Base-by-base conservation (phyloP, 2,113 vertebrate species). In the Chionodraco myersi region DNA sequence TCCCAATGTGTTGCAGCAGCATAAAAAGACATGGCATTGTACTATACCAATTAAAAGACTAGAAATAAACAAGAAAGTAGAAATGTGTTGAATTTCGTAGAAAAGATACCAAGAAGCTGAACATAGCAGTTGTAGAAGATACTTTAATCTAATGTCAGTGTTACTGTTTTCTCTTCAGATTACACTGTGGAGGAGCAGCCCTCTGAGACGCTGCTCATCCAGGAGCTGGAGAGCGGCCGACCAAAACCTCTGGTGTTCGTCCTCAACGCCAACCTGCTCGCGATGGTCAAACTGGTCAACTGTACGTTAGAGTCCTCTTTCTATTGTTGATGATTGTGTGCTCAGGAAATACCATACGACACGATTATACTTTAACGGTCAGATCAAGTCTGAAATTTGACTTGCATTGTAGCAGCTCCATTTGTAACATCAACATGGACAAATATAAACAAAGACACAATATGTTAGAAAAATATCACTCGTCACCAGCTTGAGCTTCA, bases 171-270 rank as follows among this genome's bases (percentile, higher is more conserved):
- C 5, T 10, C 14, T 23, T 8, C 77, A 99, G 98, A 99, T 89
- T 99, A 99, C 86, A 97, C 97, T 10, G 97, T 99, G 89, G 97
- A 99, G 91, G 98, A 99, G 92, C 96, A 95, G 80, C 97, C 97
- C 48, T 98, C 97, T 21, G 97, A 98, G 91, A 96, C 95, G 79
- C 95, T 97, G 53, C 95, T 99, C 23, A 96, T 99, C 90, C 97
- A 98, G 89, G 97, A 99, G 79, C 92, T 99, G 89, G 94, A 94
- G 85, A 95, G 96, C 36, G 93, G 91, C 90, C 91, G 89, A 61
- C 91, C 93, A 45, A 94, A 91, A 72, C 95, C 95, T 4, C 77
- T 98, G 90, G 98, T 96, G 69, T 99, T 99, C 89, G 94, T 99
- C 66, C 94, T 99, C 83, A 99, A 99, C 78, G 96, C 97, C 74